phyloP scores from a whole-genome alignment of 2,888 invertebrate species.

The Lapara coniferarum region DNA sequence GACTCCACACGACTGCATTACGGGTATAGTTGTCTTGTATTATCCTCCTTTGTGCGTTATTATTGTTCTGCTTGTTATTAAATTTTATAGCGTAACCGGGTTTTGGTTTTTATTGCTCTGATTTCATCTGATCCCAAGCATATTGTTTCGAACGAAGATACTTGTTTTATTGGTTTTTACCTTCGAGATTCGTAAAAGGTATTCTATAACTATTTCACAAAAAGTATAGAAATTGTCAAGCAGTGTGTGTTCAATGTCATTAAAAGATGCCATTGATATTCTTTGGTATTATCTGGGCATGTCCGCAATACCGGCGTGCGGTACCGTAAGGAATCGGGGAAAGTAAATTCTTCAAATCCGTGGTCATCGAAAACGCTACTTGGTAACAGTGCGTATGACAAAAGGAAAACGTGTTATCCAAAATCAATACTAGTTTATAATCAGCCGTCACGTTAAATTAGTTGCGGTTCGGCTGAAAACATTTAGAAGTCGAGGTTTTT shows the following conservation, averaged over 20 bases:
- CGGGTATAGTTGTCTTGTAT: constrained; percentile 43
- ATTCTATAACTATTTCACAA: too few species aligned
- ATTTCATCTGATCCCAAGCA: too few species aligned
- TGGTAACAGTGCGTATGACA: neutral
- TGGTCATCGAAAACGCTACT: neutral
- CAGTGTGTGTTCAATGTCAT: neutral
- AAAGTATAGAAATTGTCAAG: too few species aligned
- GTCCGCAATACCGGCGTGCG: neutral
- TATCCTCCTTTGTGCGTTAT: constrained; percentile 43
- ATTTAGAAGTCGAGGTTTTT: too few species aligned
- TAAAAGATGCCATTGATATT: constrained; percentile 28
- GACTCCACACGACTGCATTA: constrained; percentile 39
- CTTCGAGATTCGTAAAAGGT: too few species aligned
- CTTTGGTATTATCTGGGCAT: neutral
- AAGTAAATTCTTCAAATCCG: constrained; percentile 2
- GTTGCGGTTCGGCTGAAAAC: neutral
- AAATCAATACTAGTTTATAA: constrained; percentile 2
- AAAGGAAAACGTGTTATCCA: neutral
- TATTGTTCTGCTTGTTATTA: constrained; percentile 28
- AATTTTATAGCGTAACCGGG: neutral
- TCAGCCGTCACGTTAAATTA: neutral
- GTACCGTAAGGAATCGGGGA: constrained; percentile 10
- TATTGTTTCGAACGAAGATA: too few species aligned
- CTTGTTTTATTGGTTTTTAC: too few species aligned
- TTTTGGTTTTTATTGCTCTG: too few species aligned